phyloP scores from a whole-genome alignment of 2,888 invertebrate genomes.

The Augiades crinisus region DNA sequence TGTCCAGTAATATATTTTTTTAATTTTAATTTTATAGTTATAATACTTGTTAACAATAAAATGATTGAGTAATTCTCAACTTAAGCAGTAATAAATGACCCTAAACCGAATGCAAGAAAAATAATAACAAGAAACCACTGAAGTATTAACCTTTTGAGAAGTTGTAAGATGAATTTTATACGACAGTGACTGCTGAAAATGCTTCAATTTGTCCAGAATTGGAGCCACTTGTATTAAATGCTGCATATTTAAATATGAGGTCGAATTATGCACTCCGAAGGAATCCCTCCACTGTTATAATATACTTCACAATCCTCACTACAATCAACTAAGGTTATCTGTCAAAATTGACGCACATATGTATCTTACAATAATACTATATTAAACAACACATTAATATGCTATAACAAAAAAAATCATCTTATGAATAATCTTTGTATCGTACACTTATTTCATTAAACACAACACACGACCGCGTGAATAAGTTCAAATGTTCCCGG shows the following conservation, averaged over 20 bases:
- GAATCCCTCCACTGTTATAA: constrained; percentile 7
- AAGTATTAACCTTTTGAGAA: constrained; percentile 84
- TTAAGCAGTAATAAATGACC: too few species aligned
- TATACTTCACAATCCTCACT: constrained; percentile 10
- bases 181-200: constrained; percentile 70
- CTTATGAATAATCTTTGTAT: background rate
- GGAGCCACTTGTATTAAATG: constrained; percentile 80
- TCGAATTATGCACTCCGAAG: background rate
- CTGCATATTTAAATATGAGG: constrained; percentile 54
- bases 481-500: constrained; percentile 16
- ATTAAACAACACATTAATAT: background rate
- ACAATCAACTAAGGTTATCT: constrained; percentile 16
- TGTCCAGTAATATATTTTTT: too few species aligned
- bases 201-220: constrained; percentile 76
- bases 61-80: too few species aligned
- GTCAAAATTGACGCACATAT: constrained; percentile 22
- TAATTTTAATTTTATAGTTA: background rate
- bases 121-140: background rate
- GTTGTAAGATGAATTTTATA: constrained; percentile 82
- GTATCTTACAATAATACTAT: background rate
- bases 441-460: background rate
- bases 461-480: background rate
- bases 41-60: too few species aligned
- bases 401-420: background rate
- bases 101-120: too few species aligned